Percentiles rank a stretch among this genome's conserved stretches.
These are phyloP conservation scores for Drosophila picticornis DNA, from an alignment of 2,888 invertebrate genomes.

Conservation along the genomic window DNA sequence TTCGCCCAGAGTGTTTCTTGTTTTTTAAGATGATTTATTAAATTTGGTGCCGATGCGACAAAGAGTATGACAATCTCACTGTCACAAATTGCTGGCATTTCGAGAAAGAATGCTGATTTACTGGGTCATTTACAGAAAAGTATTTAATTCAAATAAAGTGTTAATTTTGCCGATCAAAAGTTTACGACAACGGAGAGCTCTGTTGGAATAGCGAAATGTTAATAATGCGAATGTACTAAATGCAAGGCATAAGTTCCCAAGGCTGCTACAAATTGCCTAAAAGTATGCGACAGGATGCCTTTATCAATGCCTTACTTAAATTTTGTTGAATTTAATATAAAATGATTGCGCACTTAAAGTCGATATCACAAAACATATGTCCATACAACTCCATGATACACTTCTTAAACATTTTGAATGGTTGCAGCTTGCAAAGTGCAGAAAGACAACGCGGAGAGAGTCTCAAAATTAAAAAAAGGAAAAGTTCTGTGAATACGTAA, in stretches of 20 bases:
- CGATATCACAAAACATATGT: not conserved
- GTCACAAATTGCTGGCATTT: no score
- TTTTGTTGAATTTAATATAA: not conserved
- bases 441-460: not conserved
- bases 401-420: not conserved
- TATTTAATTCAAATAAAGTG: not conserved
- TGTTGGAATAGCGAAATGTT: not conserved
- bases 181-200: not conserved
- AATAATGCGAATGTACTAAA: not conserved
- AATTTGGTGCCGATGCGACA: no score
- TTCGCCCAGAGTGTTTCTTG: not conserved
- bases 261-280: not conserved
- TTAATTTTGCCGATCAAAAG: not conserved
- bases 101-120: no score
- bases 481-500: not conserved
- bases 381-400: not conserved
- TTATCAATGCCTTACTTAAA: rapidly evolving
- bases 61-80: no score
- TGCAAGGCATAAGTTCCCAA: not conserved
- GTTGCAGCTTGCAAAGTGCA: not conserved
- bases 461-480: not conserved
- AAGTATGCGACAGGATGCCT: not conserved
- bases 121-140: not conserved
- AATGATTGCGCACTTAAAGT: no score
- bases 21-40: not conserved